Percentiles rank a stretch among this genome's conserved stretches.
These are phyloP conservation scores for Heliconius ismenius DNA, from an alignment of 2,888 invertebrate species.

Conservation along the genomic window DNA sequence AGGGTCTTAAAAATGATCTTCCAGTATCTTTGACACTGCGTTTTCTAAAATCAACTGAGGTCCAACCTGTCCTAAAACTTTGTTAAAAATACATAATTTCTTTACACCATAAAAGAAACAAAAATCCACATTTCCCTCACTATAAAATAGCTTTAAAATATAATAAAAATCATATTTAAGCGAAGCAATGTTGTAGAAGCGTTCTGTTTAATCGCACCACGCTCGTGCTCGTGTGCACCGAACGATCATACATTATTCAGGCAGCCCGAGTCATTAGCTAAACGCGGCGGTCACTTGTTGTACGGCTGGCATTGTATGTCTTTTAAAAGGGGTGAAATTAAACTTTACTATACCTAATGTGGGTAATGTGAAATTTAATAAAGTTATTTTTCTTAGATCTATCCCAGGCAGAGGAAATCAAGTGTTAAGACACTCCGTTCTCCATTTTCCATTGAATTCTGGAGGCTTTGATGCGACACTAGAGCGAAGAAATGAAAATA, in stretches of 20 bases:
- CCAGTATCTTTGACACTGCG: too few relatives aligned
- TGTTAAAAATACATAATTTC: too few relatives aligned
- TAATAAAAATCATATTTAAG: not conserved
- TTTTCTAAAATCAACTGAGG: too few relatives aligned
- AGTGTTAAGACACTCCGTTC: too few relatives aligned
- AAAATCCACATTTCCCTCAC: too few relatives aligned
- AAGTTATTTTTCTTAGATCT: not conserved
- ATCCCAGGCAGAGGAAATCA: not conserved
- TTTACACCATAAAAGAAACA: too few relatives aligned
- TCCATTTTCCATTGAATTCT: too few relatives aligned
- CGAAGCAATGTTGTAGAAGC: not conserved
- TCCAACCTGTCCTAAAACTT: too few relatives aligned
- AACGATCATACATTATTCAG: constrained; percentile 29
- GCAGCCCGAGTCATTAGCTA: constrained; percentile 38
- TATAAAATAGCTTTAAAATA: not conserved
- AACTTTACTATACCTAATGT: constrained; percentile 17
- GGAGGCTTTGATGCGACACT: too few relatives aligned
- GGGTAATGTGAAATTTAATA: not conserved
- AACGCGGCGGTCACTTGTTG: constrained; percentile 37
- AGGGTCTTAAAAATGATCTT: too few relatives aligned
- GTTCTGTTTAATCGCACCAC: constrained; percentile 20
- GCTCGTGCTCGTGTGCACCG: constrained; percentile 18
- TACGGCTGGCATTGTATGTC: constrained; percentile 26
- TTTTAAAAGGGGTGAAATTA: constrained; percentile 8
- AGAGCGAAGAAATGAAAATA: too few relatives aligned